Evolutionary conservation across 2,797 vertebrate genomes (phyloP).

Genomic region (Parauchenoglanis punctatus): DNA sequence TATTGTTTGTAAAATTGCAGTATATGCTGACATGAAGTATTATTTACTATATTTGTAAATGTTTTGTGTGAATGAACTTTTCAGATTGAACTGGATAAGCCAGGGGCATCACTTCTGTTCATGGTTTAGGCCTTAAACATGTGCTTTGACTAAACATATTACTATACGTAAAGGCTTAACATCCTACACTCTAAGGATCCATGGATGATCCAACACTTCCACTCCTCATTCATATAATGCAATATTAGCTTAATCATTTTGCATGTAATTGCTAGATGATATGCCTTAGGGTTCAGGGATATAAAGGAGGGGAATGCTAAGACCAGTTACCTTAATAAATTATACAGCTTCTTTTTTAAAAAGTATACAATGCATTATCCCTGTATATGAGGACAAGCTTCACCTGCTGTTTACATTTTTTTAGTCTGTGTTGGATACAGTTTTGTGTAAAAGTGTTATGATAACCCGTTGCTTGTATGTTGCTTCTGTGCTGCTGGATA

Average conservation of each 20-base stretch:
- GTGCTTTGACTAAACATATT: background rate
- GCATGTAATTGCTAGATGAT: slow-evolving; percentile 17
- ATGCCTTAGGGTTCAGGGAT: slow-evolving; percentile 8
- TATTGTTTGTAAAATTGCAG: slow-evolving; percentile 5
- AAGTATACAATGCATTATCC: background rate
- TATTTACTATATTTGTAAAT: slow-evolving; percentile 40
- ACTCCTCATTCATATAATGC: background rate
- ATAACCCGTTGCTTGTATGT: background rate
- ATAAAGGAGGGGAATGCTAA: background rate
- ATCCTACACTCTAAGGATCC: background rate
- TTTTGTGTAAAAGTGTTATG: slow-evolving; percentile 7
- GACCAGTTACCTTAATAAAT: slow-evolving; percentile 15
- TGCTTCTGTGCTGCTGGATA: slow-evolving; percentile 23
- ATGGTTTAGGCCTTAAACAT: slow-evolving; percentile 19
- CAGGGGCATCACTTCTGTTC: slow-evolving; percentile 11
- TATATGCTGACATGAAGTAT: slow-evolving; percentile 50
- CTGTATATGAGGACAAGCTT: slow-evolving; percentile 3
- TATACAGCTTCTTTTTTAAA: background rate
- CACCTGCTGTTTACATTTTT: slow-evolving; percentile 8
- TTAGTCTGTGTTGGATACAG: background rate
- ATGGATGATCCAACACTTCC: background rate
- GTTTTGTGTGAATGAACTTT: background rate
- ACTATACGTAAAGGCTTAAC: background rate
- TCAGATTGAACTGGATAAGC: background rate
- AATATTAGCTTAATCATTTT: background rate